These are phyloP conservation scores for Datnioides undecimradiatus DNA, from an alignment of 2,113 vertebrate species.

Conservation along the genomic window DNA sequence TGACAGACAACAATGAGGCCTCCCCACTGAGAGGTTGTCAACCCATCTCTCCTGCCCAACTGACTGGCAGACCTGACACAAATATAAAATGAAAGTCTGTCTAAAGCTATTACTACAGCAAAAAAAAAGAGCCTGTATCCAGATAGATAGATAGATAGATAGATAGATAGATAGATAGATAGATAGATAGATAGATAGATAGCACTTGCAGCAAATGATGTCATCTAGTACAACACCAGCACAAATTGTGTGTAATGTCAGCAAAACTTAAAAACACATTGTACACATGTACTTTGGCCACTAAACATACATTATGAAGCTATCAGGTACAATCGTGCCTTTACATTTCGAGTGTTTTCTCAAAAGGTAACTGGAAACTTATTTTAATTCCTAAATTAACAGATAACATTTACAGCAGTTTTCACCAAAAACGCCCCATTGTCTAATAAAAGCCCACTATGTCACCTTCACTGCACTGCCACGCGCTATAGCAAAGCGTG, in stretches of 20 bases:
- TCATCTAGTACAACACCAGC: not conserved
- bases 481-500: conserved; percentile 31
- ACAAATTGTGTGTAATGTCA: no score
- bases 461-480: conserved; percentile 53
- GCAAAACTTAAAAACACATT: no score
- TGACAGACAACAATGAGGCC: conserved; percentile 38
- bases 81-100: conserved; percentile 24
- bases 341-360: not conserved
- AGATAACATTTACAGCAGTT: not conserved
- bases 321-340: not conserved
- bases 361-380: no score
- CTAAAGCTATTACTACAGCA: conserved; percentile 2
- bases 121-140: not conserved
- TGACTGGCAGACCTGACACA: not conserved
- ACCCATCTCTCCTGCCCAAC: conserved; percentile 16
- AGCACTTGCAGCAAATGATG: conserved; percentile 25
- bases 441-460: conserved; percentile 12
- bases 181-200: not conserved
- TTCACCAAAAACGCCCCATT: conserved; percentile 16
- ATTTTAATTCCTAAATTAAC: not conserved
- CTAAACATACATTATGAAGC: not conserved
- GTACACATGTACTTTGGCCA: not conserved
- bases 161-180: not conserved
- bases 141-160: not conserved
- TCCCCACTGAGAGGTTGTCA: conserved; percentile 29